Evolutionary conservation across 2,113 vertebrate species (phyloP).

Genomic region (Oenanthe melanoleuca): DNA sequence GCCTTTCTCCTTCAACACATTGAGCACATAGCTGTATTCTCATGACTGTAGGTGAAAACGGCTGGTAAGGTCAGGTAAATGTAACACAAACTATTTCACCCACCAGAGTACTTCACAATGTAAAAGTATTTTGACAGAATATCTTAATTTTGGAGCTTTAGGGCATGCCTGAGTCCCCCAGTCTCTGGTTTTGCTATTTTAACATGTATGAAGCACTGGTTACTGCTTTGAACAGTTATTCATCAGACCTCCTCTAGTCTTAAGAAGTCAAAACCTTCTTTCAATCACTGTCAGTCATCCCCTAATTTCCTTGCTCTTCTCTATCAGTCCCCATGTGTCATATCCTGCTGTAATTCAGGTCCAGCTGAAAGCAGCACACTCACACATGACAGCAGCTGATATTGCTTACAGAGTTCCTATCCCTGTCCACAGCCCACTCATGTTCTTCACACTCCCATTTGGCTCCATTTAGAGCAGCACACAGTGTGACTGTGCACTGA

Average conservation of each 20-base stretch:
- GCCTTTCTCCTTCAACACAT: neutral
- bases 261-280: neutral
- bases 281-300: neutral
- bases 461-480: neutral
- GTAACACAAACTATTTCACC: neutral
- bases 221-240: neutral
- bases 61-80: neutral
- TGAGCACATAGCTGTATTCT: neutral
- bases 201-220: neutral
- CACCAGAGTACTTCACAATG: neutral
- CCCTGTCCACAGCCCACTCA: neutral
- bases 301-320: neutral
- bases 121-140: neutral
- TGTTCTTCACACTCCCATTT: neutral
- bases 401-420: neutral
- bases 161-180: neutral
- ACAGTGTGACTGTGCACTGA: neutral
- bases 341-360: neutral
- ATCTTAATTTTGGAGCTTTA: neutral
- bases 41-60: neutral
- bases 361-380: neutral
- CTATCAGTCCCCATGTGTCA: neutral
- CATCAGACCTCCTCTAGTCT: neutral
- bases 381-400: neutral
- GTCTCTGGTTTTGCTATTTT: neutral